These are phyloP conservation scores for Acholoe squamosa DNA, from an alignment of 2,888 invertebrate species.

Conservation along the genomic window DNA sequence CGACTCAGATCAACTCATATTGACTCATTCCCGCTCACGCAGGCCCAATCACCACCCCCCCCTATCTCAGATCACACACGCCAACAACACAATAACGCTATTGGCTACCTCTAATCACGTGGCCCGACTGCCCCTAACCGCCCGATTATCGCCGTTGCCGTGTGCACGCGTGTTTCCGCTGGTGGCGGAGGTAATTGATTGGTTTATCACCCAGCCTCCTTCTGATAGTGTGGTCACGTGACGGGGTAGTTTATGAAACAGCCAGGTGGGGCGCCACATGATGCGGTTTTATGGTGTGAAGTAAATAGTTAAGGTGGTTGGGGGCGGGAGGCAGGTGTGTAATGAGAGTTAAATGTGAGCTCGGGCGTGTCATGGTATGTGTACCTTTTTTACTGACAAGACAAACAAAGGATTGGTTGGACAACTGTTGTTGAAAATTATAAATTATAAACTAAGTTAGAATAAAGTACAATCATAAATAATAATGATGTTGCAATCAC, in stretches of 20 bases:
- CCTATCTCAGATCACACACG: neutral
- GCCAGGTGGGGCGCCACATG: neutral
- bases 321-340: neutral
- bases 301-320: neutral
- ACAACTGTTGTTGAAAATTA: too few relatives aligned
- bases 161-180: neutral
- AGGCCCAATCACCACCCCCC: neutral
- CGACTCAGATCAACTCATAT: neutral
- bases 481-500: too few relatives aligned
- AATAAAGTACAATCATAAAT: too few relatives aligned
- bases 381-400: too few relatives aligned
- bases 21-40: neutral
- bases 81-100: constrained; percentile 31
- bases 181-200: neutral
- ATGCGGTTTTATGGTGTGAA: neutral
- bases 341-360: too few relatives aligned
- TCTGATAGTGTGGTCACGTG: neutral
- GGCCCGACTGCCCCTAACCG: neutral
- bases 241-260: neutral
- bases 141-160: neutral
- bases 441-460: too few relatives aligned
- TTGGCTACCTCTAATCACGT: constrained; percentile 20
- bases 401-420: too few relatives aligned
- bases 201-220: neutral
- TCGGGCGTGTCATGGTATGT: too few relatives aligned